Evolutionary conservation across 2,113 vertebrate species (phyloP), one percentile per base, ranked within the genome.

Genomic region (Ariopsis seemanni): DNA sequence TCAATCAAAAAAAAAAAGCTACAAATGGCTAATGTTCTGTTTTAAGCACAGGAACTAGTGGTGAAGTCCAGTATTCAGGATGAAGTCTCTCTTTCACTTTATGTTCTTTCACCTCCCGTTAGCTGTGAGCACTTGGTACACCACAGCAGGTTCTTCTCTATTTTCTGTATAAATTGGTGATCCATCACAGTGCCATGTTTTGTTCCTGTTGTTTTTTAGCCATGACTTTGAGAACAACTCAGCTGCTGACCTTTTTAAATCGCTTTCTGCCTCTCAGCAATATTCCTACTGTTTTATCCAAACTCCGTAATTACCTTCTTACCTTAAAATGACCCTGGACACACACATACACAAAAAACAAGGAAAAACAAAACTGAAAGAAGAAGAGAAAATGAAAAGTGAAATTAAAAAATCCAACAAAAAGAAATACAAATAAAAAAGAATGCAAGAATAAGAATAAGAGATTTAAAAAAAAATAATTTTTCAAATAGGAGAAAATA

Each of bases 231-330:
- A 58, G 83, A 72, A 67, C 27, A 11, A 69, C 52, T 57, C 53
- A 1, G 9, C 53, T 34, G 72, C 52, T 71, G 84, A 85, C 84
- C 84, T 85, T 86, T 78, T 86, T 78, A 60, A 78, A 86, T 62
- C 17, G 22, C 30, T 85, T 85, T 85, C 72, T 65, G 57, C 84
- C 84, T 65, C 74, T 86, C 84, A 78, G 84, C 84, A 79, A 65
- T 53, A 53, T 86, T 86, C 71, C 72, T 5, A 77, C 57, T 50
- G 53, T 78, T 63, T 58, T 85, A 75, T 75, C 72, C 57, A 63
- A 85, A 79, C 74, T 30, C 55, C 2, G 58, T 86, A 86, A 86
- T 86, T 86, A 86, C 84, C 84, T 85, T 85, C 57, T 57, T 63
- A 48, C 71, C 71, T 77, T 75, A 42, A 60, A 60, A 57, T 2